phyloP scores from a whole-genome alignment of 2,888 invertebrate species.

The Scaptodrosophila latifasciaeformis region DNA sequence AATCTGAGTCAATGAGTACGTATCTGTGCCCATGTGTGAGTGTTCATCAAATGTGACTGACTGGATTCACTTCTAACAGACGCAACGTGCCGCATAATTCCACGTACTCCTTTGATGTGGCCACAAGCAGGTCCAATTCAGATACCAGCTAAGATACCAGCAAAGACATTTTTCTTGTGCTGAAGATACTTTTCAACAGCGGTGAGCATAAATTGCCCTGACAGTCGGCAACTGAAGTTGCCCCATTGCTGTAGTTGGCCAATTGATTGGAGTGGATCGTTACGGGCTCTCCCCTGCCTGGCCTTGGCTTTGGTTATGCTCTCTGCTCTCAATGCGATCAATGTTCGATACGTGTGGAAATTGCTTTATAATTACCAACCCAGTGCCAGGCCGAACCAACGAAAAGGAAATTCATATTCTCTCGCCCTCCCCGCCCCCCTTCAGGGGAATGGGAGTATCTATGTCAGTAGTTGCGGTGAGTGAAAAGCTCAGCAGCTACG shows the following conservation, averaged over 20 bases:
- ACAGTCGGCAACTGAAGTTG: constrained; percentile 7
- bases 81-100: constrained; percentile 56
- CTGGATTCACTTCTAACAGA: constrained; percentile 50
- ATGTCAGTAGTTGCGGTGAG: constrained; percentile 37
- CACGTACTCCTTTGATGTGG: constrained; percentile 56
- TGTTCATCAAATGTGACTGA: constrained; percentile 28
- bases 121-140: too few species aligned
- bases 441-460: constrained; percentile 11
- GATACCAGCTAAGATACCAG: constrained; percentile 15
- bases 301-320: neutral
- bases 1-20: constrained; percentile 21
- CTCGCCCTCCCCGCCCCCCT: constrained; percentile 17
- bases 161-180: constrained; percentile 14
- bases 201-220: constrained; percentile 31
- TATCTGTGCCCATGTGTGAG: neutral
- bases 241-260: neutral
- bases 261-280: neutral
- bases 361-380: constrained; percentile 61
- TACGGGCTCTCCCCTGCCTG: too few species aligned
- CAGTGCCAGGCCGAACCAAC: constrained; percentile 20
- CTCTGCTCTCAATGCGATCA: constrained; percentile 53
- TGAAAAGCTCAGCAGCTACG: constrained; percentile 30
- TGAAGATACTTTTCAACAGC: constrained; percentile 35
- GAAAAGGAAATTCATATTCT: constrained; percentile 49
- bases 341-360: constrained; percentile 66